Percentiles rank a stretch among this genome's conserved stretches.
phyloP scores from a whole-genome alignment of 2,888 invertebrate species.

The Volucella zonaria region DNA sequence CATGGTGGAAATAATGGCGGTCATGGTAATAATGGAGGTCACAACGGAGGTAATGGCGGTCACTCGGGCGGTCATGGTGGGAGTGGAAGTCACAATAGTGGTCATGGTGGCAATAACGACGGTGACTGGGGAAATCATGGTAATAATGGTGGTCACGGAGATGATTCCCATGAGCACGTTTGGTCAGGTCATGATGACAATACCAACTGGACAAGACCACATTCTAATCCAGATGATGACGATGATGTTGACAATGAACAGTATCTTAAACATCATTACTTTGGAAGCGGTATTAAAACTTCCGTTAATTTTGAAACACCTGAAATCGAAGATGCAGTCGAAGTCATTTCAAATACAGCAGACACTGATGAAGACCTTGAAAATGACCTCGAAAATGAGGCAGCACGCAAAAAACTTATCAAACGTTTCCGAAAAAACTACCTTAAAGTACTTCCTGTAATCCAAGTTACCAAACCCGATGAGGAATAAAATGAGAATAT shows the following conservation, averaged over 20 bases:
- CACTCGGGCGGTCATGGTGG: neutral
- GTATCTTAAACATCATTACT: conserved; percentile 19
- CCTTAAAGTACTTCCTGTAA: neutral
- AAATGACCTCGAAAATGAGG: neutral
- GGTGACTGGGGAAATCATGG: neutral
- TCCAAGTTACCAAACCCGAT: neutral
- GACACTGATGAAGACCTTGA: conserved; percentile 14
- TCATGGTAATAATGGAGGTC: neutral
- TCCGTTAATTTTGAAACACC: neutral
- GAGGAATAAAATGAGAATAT: neutral
- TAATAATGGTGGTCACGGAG: too few species aligned
- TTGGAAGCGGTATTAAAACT: conserved; percentile 27
- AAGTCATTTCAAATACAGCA: neutral
- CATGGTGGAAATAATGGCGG: too few species aligned
- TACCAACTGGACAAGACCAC: neutral
- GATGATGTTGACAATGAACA: neutral
- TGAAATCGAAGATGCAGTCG: conserved; percentile 26
- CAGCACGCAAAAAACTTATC: neutral
- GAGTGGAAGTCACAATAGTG: too few species aligned
- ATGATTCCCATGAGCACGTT: too few species aligned
- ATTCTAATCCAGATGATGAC: neutral
- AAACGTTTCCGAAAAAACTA: conserved; percentile 5
- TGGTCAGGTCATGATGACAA: neutral
- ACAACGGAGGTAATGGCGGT: neutral
- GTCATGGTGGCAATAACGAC: too few species aligned